A percentile compares a stretch with the other conserved stretches of the same genome.
Evolutionary conservation across 2,888 invertebrate species (phyloP).

Genomic region (Panzeria rudis): DNA sequence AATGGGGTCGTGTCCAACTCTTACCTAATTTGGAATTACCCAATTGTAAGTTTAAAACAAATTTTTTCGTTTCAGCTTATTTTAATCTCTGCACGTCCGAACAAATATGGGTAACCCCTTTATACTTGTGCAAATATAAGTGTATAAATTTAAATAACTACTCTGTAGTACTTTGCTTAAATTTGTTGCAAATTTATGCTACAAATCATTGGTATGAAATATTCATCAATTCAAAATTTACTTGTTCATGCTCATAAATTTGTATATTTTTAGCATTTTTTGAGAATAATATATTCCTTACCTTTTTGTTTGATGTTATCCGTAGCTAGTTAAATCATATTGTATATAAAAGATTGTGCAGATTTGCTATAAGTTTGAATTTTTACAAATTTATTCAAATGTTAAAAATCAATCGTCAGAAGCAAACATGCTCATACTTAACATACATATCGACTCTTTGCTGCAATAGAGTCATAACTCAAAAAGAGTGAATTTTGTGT

Average conservation of each 20-base stretch:
- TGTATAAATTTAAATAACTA: slow-evolving; percentile 12
- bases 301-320: slow-evolving; percentile 30
- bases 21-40: too few relatives aligned
- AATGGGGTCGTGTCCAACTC: too few relatives aligned
- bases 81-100: neutral
- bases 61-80: neutral
- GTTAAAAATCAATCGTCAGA: slow-evolving; percentile 58
- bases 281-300: neutral
- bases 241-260: slow-evolving; percentile 59
- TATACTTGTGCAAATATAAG: neutral
- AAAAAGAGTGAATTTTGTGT: too few relatives aligned
- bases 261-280: slow-evolving; percentile 2
- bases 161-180: neutral
- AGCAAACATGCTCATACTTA: slow-evolving; percentile 15
- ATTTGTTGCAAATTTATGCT: slow-evolving; percentile 53
- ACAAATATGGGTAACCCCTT: neutral
- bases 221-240: slow-evolving; percentile 77
- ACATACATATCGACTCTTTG: neutral
- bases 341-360: slow-evolving; percentile 29
- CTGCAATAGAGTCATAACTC: too few relatives aligned
- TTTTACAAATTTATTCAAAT: slow-evolving; percentile 66
- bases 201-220: slow-evolving; percentile 77
- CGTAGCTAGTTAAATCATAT: slow-evolving; percentile 30
- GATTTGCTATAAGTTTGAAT: slow-evolving; percentile 33
- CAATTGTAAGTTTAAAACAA: too few relatives aligned